Conservation (phyloP, 2,113 vertebrate species). For the Xiphorhynchus elegans region DNA sequence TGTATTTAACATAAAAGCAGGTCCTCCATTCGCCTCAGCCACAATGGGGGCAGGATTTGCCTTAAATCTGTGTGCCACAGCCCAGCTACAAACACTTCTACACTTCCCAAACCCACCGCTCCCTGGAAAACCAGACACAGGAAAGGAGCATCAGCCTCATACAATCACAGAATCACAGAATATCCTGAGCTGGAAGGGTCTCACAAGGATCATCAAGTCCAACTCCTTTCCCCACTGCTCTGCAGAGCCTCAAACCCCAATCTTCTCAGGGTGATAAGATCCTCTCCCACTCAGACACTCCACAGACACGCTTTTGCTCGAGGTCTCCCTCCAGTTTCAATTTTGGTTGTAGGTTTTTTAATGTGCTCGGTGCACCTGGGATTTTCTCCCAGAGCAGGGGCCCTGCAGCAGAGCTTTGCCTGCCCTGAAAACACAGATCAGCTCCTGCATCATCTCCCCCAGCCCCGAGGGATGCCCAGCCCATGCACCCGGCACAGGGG, state of each 20-base stretch:
- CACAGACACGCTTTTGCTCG: accelerated
- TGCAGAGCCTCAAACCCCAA: neutral
- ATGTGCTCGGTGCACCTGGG: accelerated
- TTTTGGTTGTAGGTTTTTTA: neutral
- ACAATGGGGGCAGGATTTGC: neutral
- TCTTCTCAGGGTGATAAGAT: neutral
- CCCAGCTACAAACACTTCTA: neutral
- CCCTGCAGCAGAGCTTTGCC: neutral
- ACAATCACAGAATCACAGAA: neutral
- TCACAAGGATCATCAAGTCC: neutral
- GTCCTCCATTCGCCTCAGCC: neutral
- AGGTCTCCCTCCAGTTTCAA: neutral
- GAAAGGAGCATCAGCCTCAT: neutral
- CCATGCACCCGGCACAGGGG: accelerated
- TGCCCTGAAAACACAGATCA: too few relatives aligned
- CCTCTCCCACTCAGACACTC: neutral
- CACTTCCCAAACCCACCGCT: neutral
- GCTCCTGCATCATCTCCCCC: neutral
- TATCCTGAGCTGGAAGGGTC: neutral
- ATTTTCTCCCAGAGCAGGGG: neutral
- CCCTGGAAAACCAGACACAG: neutral
- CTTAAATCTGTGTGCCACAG: neutral
- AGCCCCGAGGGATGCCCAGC: accelerated
- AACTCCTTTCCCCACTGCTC: neutral
- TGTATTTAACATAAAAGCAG: neutral